Percentiles rank a stretch among this genome's conserved stretches.
phyloP scores from a whole-genome alignment of 92 coral and sea anemone genomes.

The Epizoanthus stellaris region DNA sequence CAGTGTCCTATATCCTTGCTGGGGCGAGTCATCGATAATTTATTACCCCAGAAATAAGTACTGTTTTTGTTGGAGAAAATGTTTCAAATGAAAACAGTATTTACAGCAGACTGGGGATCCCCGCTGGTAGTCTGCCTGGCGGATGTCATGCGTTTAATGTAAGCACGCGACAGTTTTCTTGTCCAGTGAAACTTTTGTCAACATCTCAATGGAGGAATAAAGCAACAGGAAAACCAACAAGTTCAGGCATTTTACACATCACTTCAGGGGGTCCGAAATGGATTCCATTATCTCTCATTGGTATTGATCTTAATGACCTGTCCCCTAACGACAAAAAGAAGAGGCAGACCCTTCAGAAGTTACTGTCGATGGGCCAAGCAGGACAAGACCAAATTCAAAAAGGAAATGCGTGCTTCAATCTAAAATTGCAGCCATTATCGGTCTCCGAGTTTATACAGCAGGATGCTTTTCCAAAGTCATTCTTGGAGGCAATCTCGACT shows the following conservation, averaged over 20 bases:
- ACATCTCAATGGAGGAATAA: constrained; percentile 45
- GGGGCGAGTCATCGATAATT: constrained; percentile 35
- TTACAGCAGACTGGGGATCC: neutral
- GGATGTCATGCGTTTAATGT: constrained; percentile 48
- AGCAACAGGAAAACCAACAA: constrained; percentile 2
- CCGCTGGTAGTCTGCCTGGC: constrained; percentile 34
- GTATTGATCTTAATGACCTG: constrained; percentile 17
- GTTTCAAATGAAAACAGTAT: constrained; percentile 1
- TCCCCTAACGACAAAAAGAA: neutral
- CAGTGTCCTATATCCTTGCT: constrained; percentile 26
- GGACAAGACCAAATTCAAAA: neutral
- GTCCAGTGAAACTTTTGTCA: constrained; percentile 41
- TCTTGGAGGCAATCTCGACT: constrained; percentile 37
- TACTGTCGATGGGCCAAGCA: neutral
- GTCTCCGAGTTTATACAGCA: constrained; percentile 46
- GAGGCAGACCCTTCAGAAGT: constrained; percentile 1
- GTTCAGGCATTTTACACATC: constrained; percentile 60
- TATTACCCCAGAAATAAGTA: constrained; percentile 36
- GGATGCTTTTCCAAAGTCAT: constrained; percentile 48
- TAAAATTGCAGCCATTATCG: neutral
- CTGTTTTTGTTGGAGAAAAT: constrained; percentile 33
- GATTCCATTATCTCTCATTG: constrained; percentile 52
- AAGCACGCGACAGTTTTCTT: neutral
- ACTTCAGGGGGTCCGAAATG: neutral
- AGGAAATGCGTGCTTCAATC: neutral